Conservation (phyloP, 1,140 invertebrate genomes). For the Thaumatotibia leucotreta region DNA sequence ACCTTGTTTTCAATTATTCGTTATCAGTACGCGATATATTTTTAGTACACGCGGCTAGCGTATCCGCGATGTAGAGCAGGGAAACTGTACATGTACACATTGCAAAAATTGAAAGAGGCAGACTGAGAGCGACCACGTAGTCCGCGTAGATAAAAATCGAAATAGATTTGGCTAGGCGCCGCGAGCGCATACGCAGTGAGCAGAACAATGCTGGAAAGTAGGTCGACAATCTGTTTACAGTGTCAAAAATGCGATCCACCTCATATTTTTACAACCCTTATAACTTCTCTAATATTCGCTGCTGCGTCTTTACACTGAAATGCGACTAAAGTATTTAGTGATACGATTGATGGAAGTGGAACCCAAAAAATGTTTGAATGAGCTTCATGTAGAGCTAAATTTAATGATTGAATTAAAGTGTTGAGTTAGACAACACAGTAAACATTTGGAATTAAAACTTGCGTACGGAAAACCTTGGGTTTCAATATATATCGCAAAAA, state of each 20-base stretch:
- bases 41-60: conserved; percentile 6
- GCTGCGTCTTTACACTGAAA: not conserved
- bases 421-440: not conserved
- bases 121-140: conserved; percentile 35
- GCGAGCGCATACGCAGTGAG: conserved; percentile 29
- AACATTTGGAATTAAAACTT: not conserved
- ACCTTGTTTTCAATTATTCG: conserved; percentile 9
- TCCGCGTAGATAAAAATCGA: conserved; percentile 49
- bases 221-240: conserved; percentile 62
- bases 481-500: not conserved
- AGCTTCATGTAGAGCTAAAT: not conserved
- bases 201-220: conserved; percentile 62
- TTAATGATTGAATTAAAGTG: too few species aligned
- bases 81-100: conserved; percentile 44
- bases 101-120: conserved; percentile 50
- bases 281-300: too few species aligned
- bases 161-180: conserved; percentile 68
- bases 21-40: conserved; percentile 2
- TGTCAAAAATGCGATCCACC: conserved; percentile 58
- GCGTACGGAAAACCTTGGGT: not conserved
- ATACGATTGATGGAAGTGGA: not conserved
- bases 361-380: not conserved
- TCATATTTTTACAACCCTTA: not conserved
- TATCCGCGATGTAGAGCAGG: not conserved
- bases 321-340: not conserved